A percentile compares a stretch with the other conserved stretches of the same genome.
phyloP scores from a whole-genome alignment of 2,888 invertebrate species.

The Megamerina dolium region DNA sequence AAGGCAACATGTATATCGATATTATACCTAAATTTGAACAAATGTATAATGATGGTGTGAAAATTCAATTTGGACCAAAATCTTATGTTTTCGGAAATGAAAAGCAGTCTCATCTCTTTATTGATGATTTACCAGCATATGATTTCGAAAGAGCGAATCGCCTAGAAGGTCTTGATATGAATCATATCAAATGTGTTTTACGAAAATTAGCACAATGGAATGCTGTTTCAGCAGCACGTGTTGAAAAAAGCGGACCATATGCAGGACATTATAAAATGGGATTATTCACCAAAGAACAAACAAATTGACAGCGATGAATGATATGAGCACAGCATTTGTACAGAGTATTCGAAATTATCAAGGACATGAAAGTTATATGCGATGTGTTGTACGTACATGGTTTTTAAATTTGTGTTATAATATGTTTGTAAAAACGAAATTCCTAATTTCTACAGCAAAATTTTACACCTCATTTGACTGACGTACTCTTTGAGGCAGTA shows the following conservation, averaged over 20 bases:
- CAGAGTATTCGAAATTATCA: slow-evolving; percentile 17
- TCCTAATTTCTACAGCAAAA: no score
- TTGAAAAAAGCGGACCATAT: slow-evolving; percentile 22
- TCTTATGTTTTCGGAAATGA: slow-evolving; percentile 19
- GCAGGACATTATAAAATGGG: slow-evolving; percentile 10
- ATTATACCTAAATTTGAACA: slow-evolving; percentile 32
- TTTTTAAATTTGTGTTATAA: no score
- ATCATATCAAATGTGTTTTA: slow-evolving; percentile 31
- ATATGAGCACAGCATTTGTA: slow-evolving; percentile 6
- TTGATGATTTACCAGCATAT: slow-evolving; percentile 31
- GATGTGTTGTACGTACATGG: slow-evolving; percentile 22
- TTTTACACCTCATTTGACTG: no score
- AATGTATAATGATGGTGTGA: slow-evolving; percentile 26
- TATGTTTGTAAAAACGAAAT: no score
- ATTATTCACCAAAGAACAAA: slow-evolving; percentile 16
- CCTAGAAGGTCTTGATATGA: slow-evolving; percentile 31
- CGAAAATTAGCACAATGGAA: slow-evolving; percentile 40
- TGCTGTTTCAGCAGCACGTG: slow-evolving; percentile 35
- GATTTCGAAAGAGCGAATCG: slow-evolving; percentile 32
- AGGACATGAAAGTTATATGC: slow-evolving; percentile 20
- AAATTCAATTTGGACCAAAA: slow-evolving; percentile 24
- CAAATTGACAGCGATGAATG: slow-evolving; percentile 9
- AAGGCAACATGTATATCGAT: slow-evolving; percentile 30
- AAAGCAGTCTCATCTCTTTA: slow-evolving; percentile 21
- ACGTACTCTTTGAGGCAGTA: no score